Evolutionary conservation across 37 sponge, comb jelly and placozoan species (phyloP).

Genomic region (Halisarca cf. caerulea): DNA sequence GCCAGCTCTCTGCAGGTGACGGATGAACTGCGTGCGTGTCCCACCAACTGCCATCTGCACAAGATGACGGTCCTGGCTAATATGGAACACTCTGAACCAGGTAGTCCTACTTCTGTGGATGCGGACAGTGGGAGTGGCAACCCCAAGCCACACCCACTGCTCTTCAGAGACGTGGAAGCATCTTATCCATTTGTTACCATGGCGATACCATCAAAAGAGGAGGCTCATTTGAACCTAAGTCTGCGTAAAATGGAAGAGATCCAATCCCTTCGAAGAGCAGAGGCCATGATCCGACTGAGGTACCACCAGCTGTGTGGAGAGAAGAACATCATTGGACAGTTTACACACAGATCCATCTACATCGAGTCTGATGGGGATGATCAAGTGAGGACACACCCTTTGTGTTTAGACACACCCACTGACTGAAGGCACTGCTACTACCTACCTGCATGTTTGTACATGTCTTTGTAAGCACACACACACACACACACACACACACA

Average conservation of each 20-base stretch:
- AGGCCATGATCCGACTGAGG: not conserved
- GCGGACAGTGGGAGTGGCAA: not conserved
- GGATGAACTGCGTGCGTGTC: not conserved
- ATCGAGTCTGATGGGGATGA: too few species aligned
- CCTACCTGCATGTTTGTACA: too few species aligned
- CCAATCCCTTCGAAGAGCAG: not conserved
- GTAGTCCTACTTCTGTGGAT: not conserved
- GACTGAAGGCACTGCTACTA: too few species aligned
- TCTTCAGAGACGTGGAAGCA: not conserved
- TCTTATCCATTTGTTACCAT: slow-evolving; percentile 5
- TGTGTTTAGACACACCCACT: too few species aligned
- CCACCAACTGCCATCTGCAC: slow-evolving; percentile 23
- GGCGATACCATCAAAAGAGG: not conserved
- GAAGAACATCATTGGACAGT: not conserved
- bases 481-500: too few species aligned
- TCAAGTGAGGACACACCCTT: too few species aligned
- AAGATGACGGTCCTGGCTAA: not conserved
- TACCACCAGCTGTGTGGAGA: not conserved
- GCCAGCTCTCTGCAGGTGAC: not conserved
- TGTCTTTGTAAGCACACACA: too few species aligned
- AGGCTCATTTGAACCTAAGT: not conserved
- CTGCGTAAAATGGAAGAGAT: not conserved
- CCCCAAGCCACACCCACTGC: not conserved
- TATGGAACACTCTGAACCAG: not conserved
- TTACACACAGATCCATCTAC: not conserved